Conservation (phyloP, 2,797 vertebrate species). For the Bradypus variegatus region DNA sequence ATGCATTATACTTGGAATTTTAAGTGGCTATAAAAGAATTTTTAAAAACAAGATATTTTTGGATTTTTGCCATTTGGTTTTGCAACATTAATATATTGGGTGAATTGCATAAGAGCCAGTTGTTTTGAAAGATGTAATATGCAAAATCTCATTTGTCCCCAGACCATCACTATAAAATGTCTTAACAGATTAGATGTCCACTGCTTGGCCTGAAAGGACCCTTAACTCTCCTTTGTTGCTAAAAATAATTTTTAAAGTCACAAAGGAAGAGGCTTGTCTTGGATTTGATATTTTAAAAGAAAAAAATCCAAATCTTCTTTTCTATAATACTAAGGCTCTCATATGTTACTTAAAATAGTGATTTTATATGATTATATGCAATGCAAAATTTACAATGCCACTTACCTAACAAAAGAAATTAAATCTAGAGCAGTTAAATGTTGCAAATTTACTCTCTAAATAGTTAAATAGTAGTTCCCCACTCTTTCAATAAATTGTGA, state of each 20-base stretch:
- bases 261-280: neutral
- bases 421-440: neutral
- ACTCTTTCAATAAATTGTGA: neutral
- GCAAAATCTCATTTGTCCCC: neutral
- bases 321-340: neutral
- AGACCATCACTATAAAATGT: neutral
- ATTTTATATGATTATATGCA: neutral
- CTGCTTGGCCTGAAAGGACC: neutral
- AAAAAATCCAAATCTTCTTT: neutral
- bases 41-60: neutral
- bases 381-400: neutral
- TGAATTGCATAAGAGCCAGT: neutral
- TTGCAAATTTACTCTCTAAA: constrained; percentile 17
- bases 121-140: neutral
- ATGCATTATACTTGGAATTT: neutral
- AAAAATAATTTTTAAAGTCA: constrained; percentile 40
- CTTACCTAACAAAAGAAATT: neutral
- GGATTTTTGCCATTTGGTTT: constrained; percentile 12
- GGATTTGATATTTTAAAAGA: neutral
- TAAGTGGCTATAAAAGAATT: neutral
- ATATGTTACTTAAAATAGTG: neutral
- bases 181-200: neutral
- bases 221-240: neutral
- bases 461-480: neutral
- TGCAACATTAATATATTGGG: constrained; percentile 18